These are phyloP conservation scores for Myrmecobius fasciatus DNA, from an alignment of 2,113 vertebrate genomes.

Conservation along the genomic window DNA sequence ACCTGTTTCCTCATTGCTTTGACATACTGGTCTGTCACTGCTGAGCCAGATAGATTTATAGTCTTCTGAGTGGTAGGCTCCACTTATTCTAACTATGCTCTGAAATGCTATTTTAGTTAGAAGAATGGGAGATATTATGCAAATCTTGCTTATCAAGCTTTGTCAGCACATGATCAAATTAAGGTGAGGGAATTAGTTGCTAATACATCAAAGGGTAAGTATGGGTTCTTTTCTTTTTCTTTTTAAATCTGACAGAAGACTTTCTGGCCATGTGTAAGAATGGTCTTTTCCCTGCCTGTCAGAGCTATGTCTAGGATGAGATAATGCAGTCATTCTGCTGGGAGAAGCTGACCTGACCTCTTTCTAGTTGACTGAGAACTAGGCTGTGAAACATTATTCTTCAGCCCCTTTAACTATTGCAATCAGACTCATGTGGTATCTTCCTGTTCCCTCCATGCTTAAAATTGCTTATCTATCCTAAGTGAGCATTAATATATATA, in stretches of 20 bases:
- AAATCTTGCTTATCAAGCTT: conserved; percentile 76
- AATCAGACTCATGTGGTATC: neutral
- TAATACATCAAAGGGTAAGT: conserved; percentile 64
- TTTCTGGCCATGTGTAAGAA: conserved; percentile 70
- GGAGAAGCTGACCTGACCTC: conserved; percentile 64
- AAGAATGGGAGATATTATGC: conserved; percentile 68
- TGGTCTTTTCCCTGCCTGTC: conserved; percentile 63
- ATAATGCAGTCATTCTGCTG: conserved; percentile 59
- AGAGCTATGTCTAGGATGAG: conserved; percentile 59
- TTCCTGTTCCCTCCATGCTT: neutral
- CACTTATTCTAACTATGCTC: conserved; percentile 62
- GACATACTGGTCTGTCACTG: neutral
- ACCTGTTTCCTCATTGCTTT: neutral
- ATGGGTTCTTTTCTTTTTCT: conserved; percentile 59
- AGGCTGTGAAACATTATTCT: rapidly evolving
- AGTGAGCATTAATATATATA: neutral
- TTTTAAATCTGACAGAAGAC: conserved; percentile 61
- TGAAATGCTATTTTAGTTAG: conserved; percentile 71
- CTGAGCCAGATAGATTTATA: neutral
- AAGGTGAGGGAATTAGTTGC: conserved; percentile 75
- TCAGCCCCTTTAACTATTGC: conserved; percentile 7
- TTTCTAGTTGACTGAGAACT: conserved; percentile 30
- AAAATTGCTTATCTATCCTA: neutral
- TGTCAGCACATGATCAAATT: conserved; percentile 80
- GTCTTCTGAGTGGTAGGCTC: conserved; percentile 49